Evolutionary conservation across 2,888 invertebrate species (phyloP), one percentile per base, ranked within the genome.

Genomic region (Toxonevra muliebris): DNA sequence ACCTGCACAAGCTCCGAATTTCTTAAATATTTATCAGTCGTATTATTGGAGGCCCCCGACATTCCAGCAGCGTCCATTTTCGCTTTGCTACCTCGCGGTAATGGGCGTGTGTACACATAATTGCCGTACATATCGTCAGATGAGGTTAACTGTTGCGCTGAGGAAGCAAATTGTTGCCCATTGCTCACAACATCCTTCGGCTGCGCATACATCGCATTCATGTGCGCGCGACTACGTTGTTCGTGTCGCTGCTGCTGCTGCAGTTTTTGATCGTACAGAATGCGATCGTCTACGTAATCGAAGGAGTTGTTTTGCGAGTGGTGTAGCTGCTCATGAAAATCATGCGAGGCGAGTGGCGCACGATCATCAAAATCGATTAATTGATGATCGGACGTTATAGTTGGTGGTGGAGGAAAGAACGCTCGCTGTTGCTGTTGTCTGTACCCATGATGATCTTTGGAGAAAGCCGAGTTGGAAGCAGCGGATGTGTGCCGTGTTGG

Each of bases 351-450:
- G n/a, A 79, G 70, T 41, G 76, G 75, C 1, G 81, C 80, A 41
- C 81, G 75, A 58, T 85, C 85, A 65, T 83, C 83, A 15, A 84
- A 84, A 70, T 82, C 83, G 43, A 84, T 84, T 4, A 84, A 69
- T 50, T 84, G 82, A 52, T 84, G 82, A 71, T 84, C 83, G 11
- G 78, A 76, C 43, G 78, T 79, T 71, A 79, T 80, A 9, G 80
- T 76, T 2, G 30, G 30, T 30, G 7, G 30, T 30, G 30, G 3
- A 30, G 30, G 30, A 30, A 30, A 7, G 30, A 2, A 30, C 30
- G 7, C 2, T 30, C 30, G 2, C 30, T 30, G 77, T 72, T 82
- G n/a, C 67, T 78, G 77, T 72, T 82, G 82, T 4, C 78, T 75
- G 17, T 79, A 79, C 60, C 70, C 50, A 8, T 70, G 59, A 70